A percentile compares a stretch with the other conserved stretches of the same genome.
phyloP scores from a whole-genome alignment of 2,113 vertebrate genomes.

The Chionomys nivalis region DNA sequence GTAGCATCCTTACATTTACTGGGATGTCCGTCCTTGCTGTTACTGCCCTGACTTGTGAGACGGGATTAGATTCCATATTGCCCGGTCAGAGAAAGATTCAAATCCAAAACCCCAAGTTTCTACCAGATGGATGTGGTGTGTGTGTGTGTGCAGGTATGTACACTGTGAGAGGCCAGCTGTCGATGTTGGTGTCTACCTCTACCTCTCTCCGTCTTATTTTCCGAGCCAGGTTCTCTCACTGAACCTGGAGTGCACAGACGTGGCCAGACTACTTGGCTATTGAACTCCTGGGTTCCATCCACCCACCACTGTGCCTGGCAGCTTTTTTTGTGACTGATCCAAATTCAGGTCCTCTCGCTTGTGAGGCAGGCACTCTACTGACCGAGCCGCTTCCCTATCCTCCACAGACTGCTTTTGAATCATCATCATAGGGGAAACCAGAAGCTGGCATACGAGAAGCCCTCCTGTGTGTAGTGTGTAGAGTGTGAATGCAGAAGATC shows the following conservation, averaged over 20 bases:
- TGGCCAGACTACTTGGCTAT: background rate
- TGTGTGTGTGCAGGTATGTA: background rate
- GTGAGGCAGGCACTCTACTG: background rate
- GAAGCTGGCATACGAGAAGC: accelerated
- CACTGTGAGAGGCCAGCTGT: background rate
- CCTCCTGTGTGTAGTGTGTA: background rate
- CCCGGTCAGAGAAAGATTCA: background rate
- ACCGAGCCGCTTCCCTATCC: too few relatives aligned
- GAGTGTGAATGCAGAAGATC: background rate
- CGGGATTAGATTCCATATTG: background rate
- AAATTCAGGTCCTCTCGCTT: background rate
- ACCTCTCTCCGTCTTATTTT: background rate
- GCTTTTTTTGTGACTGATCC: background rate
- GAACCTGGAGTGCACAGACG: background rate
- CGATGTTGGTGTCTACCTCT: background rate
- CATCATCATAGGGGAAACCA: background rate
- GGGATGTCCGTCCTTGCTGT: background rate
- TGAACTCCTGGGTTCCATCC: background rate
- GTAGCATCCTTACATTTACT: too few relatives aligned
- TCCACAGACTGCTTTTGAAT: background rate
- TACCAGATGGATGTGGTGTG: background rate
- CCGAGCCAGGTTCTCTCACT: background rate
- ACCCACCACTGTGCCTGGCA: background rate
- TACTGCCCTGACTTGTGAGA: accelerated
- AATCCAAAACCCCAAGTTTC: background rate